Percentiles rank a stretch among this genome's conserved stretches.
phyloP scores from a whole-genome alignment of 2,797 vertebrate genomes.

The Aldrovandia affinis region DNA sequence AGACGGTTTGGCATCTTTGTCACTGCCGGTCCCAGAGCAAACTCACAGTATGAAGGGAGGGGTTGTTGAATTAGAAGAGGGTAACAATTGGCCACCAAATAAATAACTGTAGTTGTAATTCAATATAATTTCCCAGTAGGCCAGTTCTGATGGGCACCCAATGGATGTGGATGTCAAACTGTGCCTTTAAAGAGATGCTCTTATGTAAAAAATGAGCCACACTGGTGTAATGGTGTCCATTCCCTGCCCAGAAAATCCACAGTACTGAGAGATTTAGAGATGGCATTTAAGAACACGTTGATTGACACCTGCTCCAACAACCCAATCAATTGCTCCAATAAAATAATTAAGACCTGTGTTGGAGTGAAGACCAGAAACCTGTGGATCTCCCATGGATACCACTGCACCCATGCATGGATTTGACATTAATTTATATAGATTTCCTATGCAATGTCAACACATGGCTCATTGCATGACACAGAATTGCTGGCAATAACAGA shows the following conservation, averaged over 20 bases:
- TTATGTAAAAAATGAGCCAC: too few relatives aligned
- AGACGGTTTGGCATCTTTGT: too few relatives aligned
- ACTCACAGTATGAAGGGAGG: too few relatives aligned
- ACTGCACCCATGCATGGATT: not conserved
- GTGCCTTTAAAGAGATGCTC: not conserved
- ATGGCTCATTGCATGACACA: not conserved
- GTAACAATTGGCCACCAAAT: too few relatives aligned
- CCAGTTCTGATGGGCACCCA: too few relatives aligned
- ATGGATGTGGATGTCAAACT: too few relatives aligned
- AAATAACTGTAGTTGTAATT: too few relatives aligned
- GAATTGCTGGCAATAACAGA: not conserved
- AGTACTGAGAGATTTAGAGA: not conserved
- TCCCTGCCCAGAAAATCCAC: not conserved
- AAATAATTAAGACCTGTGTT: not conserved
- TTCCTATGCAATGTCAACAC: not conserved
- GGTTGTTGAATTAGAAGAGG: too few relatives aligned
- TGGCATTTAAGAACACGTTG: not conserved
- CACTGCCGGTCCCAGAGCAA: too few relatives aligned
- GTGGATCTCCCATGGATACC: slow-evolving; percentile 8
- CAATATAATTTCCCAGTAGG: too few relatives aligned
- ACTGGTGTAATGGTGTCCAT: not conserved
- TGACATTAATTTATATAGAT: slow-evolving; percentile 15
- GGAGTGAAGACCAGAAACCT: not conserved
- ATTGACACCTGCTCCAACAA: not conserved
- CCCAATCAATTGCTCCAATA: not conserved